Evolutionary conservation across 2,888 invertebrate genomes (phyloP), one percentile per base, ranked within the genome.

Genomic region (Mythimna albipuncta): DNA sequence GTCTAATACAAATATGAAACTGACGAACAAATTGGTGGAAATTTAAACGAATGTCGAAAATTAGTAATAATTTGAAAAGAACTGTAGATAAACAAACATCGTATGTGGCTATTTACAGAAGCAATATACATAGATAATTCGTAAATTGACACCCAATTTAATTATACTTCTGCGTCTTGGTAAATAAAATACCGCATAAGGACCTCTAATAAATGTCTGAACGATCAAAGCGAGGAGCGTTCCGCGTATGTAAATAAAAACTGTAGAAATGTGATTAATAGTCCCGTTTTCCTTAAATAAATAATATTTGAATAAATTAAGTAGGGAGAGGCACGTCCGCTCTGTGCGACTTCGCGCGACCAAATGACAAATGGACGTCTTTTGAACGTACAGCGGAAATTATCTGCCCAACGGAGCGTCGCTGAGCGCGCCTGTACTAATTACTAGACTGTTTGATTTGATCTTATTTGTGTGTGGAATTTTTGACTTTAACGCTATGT

Each of bases 251-350:
- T 96, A 95, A 96, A 96, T 95, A 95, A 96, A 95, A 95, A 93
- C 93, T 92, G 91, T 92, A 92, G 93, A 94, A 92, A 93, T 93
- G 95, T 96, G 96, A 96, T 96, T 96, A 96, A 96, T 95, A 92
- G 94, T 91, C 93, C 89, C 92, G 94, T 94, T 94, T 95, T 95
- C 96, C 94, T 93, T 95, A 95, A 94, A 96, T 96, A 96, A 96
- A 96, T 96, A 96, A 95, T 95, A 95, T 94, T 94, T 93, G 92
- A 95, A 96, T 96, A 96, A 95, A 96, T 96, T 96, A 95, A 93
- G 92, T 92, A 93, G 92, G 91, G 93, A 89, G 90, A 90, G 89
- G 89, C 91, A 93, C 94, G 95, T 95, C 96, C 94, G 95, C 92
- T 91, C 85, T 89, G 88, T 90, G 89, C 89, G 92, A 93, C 93